A percentile compares a stretch with the other conserved stretches of the same genome.
These are phyloP conservation scores for Scylla paramamosain DNA, from an alignment of 1,140 invertebrate species.

Conservation along the genomic window DNA sequence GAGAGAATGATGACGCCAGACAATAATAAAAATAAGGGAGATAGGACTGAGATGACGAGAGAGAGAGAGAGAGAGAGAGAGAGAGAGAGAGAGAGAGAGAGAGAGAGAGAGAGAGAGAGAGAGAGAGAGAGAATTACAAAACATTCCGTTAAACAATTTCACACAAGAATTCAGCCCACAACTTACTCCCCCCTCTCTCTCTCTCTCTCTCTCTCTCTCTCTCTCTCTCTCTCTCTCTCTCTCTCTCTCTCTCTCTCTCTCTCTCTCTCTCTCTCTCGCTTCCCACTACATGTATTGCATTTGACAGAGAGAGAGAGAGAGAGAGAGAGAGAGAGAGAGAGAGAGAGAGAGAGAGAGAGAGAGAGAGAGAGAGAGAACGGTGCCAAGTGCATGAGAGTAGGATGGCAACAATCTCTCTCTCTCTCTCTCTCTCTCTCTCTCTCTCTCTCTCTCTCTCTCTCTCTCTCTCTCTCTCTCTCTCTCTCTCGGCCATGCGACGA, in stretches of 20 bases:
- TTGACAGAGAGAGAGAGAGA: too few relatives aligned
- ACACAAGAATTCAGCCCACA: not conserved
- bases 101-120: conserved; percentile 9
- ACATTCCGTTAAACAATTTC: not conserved
- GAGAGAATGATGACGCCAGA: not conserved
- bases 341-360: conserved; percentile 20
- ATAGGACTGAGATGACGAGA: conserved; percentile 1
- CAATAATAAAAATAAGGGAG: too few relatives aligned
- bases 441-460: conserved; percentile 65
- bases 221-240: too few relatives aligned
- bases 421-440: conserved; percentile 37
- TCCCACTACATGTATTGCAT: too few relatives aligned
- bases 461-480: conserved; percentile 61
- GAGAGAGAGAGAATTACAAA: not conserved
- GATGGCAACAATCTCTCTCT: not conserved
- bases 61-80: conserved; percentile 24
- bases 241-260: too few relatives aligned
- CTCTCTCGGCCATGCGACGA: not conserved
- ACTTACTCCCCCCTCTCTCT: not conserved
- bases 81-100: conserved; percentile 36
- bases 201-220: too few relatives aligned
- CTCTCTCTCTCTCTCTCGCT: too few relatives aligned
- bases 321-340: not conserved
- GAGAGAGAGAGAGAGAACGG: conserved; percentile 6
- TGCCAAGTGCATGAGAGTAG: not conserved